Evolutionary conservation across 2,888 invertebrate species (phyloP).

Genomic region (Geotrupes spiniger): DNA sequence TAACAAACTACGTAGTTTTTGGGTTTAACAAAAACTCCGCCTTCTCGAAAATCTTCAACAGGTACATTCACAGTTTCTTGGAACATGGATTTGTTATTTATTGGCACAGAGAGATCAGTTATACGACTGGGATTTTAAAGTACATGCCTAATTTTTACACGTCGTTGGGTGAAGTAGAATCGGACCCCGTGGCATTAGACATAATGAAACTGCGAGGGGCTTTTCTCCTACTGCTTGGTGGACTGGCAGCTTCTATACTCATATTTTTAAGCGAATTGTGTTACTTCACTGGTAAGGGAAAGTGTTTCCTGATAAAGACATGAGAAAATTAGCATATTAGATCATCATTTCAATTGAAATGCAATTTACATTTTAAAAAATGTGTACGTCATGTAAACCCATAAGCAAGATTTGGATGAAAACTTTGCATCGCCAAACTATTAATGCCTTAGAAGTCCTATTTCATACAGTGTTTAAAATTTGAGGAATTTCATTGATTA

Average conservation of each 20-base stretch:
- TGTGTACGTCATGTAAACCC: no score
- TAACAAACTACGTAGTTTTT: constrained; percentile 25
- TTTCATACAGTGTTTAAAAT: no score
- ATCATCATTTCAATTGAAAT: no score
- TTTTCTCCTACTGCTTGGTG: constrained; percentile 27
- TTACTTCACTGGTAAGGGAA: no score
- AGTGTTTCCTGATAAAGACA: no score
- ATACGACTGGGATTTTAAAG: constrained; percentile 6
- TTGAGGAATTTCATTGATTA: no score
- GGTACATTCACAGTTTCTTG: constrained; percentile 11
- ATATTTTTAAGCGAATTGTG: no score
- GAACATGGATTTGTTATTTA: constrained; percentile 14
- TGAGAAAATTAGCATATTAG: no score
- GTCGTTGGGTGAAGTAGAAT: constrained; percentile 8
- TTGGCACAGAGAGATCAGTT: constrained; percentile 10
- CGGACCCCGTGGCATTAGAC: constrained; percentile 6
- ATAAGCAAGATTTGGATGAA: no score
- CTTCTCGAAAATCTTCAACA: constrained; percentile 20
- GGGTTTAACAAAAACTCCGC: constrained; percentile 30
- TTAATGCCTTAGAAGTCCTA: no score
- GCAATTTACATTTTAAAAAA: no score
- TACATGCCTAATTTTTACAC: constrained; percentile 21
- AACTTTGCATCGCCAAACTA: no score
- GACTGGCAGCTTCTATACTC: constrained; percentile 22
- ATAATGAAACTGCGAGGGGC: constrained; percentile 23